phyloP scores from a whole-genome alignment of 2,113 vertebrate genomes.

The Murina feae region DNA sequence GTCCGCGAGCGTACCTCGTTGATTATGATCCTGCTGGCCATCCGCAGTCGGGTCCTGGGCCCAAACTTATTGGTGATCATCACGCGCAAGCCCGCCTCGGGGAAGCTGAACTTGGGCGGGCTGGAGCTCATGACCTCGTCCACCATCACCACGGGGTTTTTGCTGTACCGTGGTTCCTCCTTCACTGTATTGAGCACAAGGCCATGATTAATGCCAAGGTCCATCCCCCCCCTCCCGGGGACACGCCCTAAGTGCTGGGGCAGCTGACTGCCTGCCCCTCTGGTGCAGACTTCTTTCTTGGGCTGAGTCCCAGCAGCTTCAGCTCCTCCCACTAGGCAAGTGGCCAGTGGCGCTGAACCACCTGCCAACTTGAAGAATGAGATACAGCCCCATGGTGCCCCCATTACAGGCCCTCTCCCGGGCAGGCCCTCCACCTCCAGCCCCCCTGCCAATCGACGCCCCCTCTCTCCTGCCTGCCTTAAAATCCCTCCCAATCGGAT shows the following conservation, averaged over 20 bases:
- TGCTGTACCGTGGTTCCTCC: slow-evolving; percentile 85
- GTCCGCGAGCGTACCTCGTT: too few relatives aligned
- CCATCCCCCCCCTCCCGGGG: neutral
- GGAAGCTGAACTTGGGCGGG: slow-evolving; percentile 94
- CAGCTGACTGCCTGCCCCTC: neutral
- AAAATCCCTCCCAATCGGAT: too few relatives aligned
- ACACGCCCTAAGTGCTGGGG: neutral
- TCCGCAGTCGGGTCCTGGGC: slow-evolving; percentile 94
- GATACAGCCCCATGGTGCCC: accelerated
- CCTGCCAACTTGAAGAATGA: accelerated
- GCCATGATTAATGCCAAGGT: slow-evolving; percentile 48
- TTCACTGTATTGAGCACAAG: slow-evolving; percentile 86
- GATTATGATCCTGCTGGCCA: slow-evolving; percentile 97
- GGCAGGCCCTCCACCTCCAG: accelerated
- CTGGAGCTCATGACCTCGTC: slow-evolving; percentile 96
- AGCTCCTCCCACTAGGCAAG: neutral
- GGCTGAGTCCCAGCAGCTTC: neutral
- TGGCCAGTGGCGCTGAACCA: neutral
- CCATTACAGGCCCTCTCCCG: accelerated
- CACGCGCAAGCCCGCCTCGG: slow-evolving; percentile 92
- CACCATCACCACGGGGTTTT: slow-evolving; percentile 93
- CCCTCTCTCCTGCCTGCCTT: too few relatives aligned
- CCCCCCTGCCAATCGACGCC: accelerated
- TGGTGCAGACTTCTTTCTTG: neutral
- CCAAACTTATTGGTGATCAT: slow-evolving; percentile 98